A percentile compares a stretch with the other conserved stretches of the same genome.
Conservation (phyloP, 1,140 invertebrate species). For the Conus ventricosus region DNA sequence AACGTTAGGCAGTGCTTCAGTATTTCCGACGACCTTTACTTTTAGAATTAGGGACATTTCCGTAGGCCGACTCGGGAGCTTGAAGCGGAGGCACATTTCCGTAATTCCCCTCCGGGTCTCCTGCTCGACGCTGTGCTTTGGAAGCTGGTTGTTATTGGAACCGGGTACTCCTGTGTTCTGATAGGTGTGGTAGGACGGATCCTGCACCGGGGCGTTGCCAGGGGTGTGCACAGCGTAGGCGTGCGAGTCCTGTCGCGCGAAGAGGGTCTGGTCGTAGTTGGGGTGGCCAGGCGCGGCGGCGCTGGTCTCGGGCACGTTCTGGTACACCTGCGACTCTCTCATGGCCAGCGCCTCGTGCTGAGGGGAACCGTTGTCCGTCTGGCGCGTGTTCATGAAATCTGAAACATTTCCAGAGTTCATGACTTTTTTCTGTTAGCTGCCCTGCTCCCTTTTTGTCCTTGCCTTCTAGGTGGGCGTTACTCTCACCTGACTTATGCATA, state of each 20-base stretch:
- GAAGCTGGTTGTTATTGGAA: neutral
- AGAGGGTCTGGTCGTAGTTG: neutral
- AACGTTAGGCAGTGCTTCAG: too few relatives aligned
- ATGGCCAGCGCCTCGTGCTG: neutral
- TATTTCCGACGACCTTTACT: too few relatives aligned
- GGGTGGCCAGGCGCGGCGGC: neutral
- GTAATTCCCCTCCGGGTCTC: neutral
- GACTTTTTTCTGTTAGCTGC: too few relatives aligned
- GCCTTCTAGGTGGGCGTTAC: too few relatives aligned
- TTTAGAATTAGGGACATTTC: neutral
- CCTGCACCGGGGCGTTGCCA: neutral
- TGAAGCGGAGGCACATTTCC: neutral
- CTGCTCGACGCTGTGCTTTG: neutral
- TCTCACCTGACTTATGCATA: too few relatives aligned
- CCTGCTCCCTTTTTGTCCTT: too few relatives aligned
- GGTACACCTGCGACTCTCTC: neutral
- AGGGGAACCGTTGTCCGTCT: neutral
- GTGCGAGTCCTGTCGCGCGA: neutral
- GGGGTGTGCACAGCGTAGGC: neutral
- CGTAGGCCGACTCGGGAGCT: neutral
- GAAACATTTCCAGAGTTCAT: neutral
- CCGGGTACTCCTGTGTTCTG: neutral
- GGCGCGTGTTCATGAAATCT: neutral
- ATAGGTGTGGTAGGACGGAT: neutral
- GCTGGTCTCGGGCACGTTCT: neutral